Base-by-base conservation (phyloP, 2,113 vertebrate species). In the Vidua chalybeata region DNA sequence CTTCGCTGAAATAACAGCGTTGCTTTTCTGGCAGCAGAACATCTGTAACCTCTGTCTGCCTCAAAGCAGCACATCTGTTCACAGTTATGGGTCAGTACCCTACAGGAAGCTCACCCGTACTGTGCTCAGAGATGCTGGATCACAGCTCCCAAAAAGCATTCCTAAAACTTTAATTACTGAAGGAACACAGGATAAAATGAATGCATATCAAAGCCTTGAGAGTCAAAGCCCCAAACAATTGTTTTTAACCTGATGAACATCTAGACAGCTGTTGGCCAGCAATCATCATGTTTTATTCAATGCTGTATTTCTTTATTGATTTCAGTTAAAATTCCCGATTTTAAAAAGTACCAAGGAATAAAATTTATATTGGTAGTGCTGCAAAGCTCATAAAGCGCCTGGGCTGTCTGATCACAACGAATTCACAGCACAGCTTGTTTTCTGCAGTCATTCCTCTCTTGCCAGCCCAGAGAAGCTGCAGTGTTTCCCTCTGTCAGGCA, bases 11-110 rank as follows among this genome's bases (percentile, higher is more conserved):
- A 96, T 86, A 96, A 73, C 87, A 94, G 94, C 72, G 10, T 89
- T 76, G 52, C 55, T 84, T 28, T 71, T 94, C 96, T 97, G 97
- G 94, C 96, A 97, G 93, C 89, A 92, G 92, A 84, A 88, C 97
- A 97, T 95, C 97, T 97, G 96, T 62, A 87, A 91, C 80, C 94
- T 92, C 94, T 16, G 55, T 79, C 87, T 94, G 93, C 67, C 94
- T 94, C 91, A 16, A 84, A 54, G 37, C 94, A 89, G 79, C 97
- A 95, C 97, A 97, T 97, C 97, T 98, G 98, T 92, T 98, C 97
- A 95, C 95, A 97, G 97, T 97, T 96, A 97, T 78, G 94, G 97
- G 94, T 96, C 93, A 90, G 97, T 94, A 93, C 90, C 96, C 96
- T 94, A 54, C 68, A 52, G 95, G 97, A 97, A 96, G 90, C 23